A percentile compares a stretch with the other conserved stretches of the same genome.
Evolutionary conservation across 2,888 invertebrate species (phyloP).

Genomic region (Adelphocoris suturalis): DNA sequence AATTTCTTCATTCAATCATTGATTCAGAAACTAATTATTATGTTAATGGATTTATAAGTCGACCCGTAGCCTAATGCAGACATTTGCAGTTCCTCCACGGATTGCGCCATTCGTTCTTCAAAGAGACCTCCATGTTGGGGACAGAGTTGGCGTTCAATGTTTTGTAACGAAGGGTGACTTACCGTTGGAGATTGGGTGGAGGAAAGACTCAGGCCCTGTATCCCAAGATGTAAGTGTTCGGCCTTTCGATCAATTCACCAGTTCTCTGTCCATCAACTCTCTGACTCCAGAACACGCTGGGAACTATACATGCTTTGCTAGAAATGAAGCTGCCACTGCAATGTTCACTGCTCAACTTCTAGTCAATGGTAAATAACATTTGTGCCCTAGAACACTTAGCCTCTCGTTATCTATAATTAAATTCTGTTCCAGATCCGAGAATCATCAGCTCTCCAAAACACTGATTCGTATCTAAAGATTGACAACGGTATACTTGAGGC

Average conservation of each 20-base stretch:
- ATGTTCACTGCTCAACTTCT: conserved; percentile 79
- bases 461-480: neutral
- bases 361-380: conserved; percentile 79
- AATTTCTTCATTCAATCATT: neutral
- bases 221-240: conserved; percentile 76
- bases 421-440: neutral
- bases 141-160: conserved; percentile 80
- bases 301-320: conserved; percentile 81
- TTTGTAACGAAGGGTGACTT: conserved; percentile 81
- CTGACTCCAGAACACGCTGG: conserved; percentile 80
- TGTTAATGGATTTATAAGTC: neutral
- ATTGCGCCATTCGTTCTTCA: conserved; percentile 81
- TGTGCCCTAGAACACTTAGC: conserved; percentile 37
- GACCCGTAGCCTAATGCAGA: conserved; percentile 71
- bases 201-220: conserved; percentile 78
- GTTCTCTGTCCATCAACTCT: conserved; percentile 79
- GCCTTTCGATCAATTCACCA: conserved; percentile 76
- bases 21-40: neutral
- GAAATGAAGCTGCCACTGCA: conserved; percentile 80
- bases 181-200: conserved; percentile 81
- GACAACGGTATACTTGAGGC: neutral
- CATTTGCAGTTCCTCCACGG: conserved; percentile 80
- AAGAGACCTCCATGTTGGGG: conserved; percentile 79
- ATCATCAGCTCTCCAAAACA: neutral
- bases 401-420: neutral